Percentiles rank a stretch among this genome's conserved stretches.
Conservation (phyloP, 2,797 vertebrate genomes). For the Otolemur crassicaudatus region DNA sequence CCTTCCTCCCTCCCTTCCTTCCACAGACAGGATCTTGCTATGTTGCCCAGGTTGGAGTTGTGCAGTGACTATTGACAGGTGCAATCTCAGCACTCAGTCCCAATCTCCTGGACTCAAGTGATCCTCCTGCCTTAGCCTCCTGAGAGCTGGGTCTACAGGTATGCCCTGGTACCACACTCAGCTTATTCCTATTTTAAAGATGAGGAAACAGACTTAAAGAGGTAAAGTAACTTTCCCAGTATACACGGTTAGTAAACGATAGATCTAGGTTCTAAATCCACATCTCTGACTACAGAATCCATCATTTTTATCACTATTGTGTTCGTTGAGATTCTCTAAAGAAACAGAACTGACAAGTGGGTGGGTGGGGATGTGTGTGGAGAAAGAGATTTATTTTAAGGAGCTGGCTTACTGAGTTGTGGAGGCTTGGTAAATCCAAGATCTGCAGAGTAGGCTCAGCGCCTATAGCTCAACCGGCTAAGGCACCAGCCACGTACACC, state of each 20-base stretch:
- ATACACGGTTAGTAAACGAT: not conserved
- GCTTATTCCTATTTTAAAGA: not conserved
- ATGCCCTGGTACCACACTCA: too few relatives aligned
- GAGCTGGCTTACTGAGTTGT: not conserved
- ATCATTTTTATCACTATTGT: not conserved
- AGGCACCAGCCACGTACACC: too few relatives aligned
- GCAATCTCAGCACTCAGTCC: too few relatives aligned
- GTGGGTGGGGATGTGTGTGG: too few relatives aligned
- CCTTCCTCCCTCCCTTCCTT: too few relatives aligned
- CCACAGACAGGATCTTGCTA: too few relatives aligned
- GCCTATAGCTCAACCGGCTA: too few relatives aligned
- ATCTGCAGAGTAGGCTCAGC: not conserved
- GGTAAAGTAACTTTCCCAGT: not conserved
- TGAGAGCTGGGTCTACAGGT: too few relatives aligned
- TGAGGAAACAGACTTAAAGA: not conserved
- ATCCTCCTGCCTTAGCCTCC: too few relatives aligned
- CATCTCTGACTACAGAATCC: not conserved
- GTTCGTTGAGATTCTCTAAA: not conserved
- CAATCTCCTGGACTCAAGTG: too few relatives aligned
- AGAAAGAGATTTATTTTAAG: not conserved
- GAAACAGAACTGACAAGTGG: not conserved
- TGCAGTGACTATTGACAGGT: too few relatives aligned
- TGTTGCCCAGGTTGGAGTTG: too few relatives aligned
- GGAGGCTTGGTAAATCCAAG: not conserved
- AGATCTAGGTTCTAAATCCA: not conserved